phyloP scores from a whole-genome alignment of 2,888 invertebrate genomes.

The Andrena camellia region DNA sequence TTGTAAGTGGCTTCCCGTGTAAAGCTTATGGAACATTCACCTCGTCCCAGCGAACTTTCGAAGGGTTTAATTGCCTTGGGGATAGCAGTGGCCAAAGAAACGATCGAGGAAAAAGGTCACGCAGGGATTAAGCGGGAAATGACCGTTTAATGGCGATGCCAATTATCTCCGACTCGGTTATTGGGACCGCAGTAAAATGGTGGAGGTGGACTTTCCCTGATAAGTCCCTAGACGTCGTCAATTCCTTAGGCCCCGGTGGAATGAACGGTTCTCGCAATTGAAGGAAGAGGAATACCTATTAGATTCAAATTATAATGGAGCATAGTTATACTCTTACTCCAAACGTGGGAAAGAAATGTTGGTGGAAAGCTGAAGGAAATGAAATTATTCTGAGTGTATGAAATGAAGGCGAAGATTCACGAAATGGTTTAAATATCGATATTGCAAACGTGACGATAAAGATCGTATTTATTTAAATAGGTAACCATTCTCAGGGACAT shows the following conservation, averaged over 20 bases:
- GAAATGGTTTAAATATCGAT: no score
- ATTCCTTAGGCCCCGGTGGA: constrained; percentile 5
- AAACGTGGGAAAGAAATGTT: no score
- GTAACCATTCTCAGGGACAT: no score
- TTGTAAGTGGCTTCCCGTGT: background rate
- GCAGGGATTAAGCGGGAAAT: constrained; percentile 49
- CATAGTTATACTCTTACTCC: no score
- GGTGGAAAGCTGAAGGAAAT: no score
- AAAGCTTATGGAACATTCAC: background rate
- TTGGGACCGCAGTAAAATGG: constrained; percentile 66
- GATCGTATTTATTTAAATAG: no score
- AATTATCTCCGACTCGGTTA: constrained; percentile 70
- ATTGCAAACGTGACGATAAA: no score
- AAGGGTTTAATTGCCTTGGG: constrained; percentile 51
- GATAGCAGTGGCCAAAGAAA: constrained; percentile 39
- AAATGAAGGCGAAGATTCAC: no score
- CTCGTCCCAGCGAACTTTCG: background rate
- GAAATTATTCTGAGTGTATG: no score
- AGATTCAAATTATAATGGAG: no score
- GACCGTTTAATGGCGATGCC: constrained; percentile 63
- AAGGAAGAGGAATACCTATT: background rate
- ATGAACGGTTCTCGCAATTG: background rate
- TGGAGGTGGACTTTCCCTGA: constrained; percentile 65
- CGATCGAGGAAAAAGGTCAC: constrained; percentile 19
- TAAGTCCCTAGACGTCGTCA: constrained; percentile 17